Evolutionary conservation across 2,888 invertebrate species (phyloP), one percentile per base, ranked within the genome.

Genomic region (Ornithoptera priamus): DNA sequence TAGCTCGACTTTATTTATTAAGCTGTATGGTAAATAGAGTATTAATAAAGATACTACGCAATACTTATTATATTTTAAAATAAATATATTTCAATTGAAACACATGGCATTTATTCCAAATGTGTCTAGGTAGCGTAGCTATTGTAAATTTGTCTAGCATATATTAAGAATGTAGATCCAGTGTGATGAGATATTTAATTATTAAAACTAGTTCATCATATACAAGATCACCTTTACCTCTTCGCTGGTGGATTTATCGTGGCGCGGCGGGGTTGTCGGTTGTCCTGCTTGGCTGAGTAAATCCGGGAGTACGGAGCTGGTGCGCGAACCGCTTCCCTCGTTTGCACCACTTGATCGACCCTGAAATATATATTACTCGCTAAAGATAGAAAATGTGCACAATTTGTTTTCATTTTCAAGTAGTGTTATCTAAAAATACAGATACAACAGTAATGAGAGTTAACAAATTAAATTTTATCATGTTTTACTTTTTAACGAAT

Each of bases 261-360:
- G 97, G 67, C 98, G 94, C 79, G 97, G 96, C 72, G 97, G 97
- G 53, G 97, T 97, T 76, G 97, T 97, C 73, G 96, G 96, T 84
- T 95, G 95, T 71, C 95, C 95, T 72, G 96, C 96, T 93, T 97
- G 97, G 84, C 98, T 98, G 76, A 99, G 95, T 78, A 99, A 94
- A 93, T 99, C 99, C 68, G 99, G 99, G 77, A 99, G 94, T 69
- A 99, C 99, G 68, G 97, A 97, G 92, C 97, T 97, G 75, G 97
- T 97, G 75, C 98, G 94, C 42, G 97, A 95, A 75, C 96, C 94
- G 79, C 94, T 93, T 81, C 94, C 93, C 83, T 94, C 93, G 76
- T 83, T 85, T 65, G 90, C 92, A 74, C 93, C 93, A 77, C 93
- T 85, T 73, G 87, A 80, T 20, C 91, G 91, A 74, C 85, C 90